A percentile compares a stretch with the other conserved stretches of the same genome.
Evolutionary conservation across 2,797 vertebrate species (phyloP).

Genomic region (Paedocypris micromegethes): DNA sequence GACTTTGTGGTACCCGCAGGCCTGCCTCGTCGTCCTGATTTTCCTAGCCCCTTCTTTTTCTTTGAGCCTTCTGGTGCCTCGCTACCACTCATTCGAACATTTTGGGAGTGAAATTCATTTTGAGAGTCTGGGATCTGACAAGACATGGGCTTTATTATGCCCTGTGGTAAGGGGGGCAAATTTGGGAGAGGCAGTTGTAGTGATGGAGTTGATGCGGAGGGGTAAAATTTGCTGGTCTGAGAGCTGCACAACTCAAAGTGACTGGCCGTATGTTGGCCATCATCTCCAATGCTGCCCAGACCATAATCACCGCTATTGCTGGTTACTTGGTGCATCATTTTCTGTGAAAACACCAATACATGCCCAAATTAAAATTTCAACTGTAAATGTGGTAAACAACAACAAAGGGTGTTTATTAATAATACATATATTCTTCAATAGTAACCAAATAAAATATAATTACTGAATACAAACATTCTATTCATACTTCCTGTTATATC

Average conservation of each 20-base stretch:
- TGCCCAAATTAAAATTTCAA: no score
- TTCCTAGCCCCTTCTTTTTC: conserved; percentile 91
- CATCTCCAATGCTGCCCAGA: conserved; percentile 82
- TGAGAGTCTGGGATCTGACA: conserved; percentile 85
- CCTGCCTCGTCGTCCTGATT: conserved; percentile 89
- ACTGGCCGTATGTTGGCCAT: conserved; percentile 81
- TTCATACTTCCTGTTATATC: not conserved
- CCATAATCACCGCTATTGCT: conserved; percentile 85
- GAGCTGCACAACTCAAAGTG: conserved; percentile 90
- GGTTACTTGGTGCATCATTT: conserved; percentile 97
- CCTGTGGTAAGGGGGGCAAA: conserved; percentile 67
- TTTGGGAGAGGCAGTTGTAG: conserved; percentile 68
- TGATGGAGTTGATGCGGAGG: conserved; percentile 63
- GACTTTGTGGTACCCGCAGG: conserved; percentile 97
- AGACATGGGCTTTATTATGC: conserved; percentile 84
- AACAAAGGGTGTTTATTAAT: no score
- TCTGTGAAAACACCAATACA: conserved; percentile 61
- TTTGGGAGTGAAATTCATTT: conserved; percentile 81
- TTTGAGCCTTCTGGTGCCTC: conserved; percentile 85
- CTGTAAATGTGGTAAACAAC: no score
- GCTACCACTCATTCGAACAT: conserved; percentile 74
- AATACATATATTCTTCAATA: no score
- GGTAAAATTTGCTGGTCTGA: conserved; percentile 86
- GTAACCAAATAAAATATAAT: not conserved
- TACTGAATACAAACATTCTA: not conserved